These are phyloP conservation scores for Blomia tropicalis DNA, from an alignment of 2,888 invertebrate genomes.

Conservation along the genomic window DNA sequence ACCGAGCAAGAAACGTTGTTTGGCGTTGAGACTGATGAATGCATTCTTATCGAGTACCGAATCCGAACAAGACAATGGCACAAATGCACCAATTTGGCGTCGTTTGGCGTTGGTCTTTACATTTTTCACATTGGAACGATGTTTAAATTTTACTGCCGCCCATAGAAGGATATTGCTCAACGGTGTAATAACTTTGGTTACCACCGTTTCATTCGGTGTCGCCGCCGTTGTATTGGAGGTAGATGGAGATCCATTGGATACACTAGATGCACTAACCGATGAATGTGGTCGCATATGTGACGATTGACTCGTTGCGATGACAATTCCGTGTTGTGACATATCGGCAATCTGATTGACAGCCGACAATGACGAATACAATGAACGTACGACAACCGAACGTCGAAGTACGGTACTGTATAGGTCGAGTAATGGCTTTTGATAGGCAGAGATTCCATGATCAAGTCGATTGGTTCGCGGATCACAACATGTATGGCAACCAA, in stretches of 20 bases:
- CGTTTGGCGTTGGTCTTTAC: conserved; percentile 23
- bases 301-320: conserved; percentile 26
- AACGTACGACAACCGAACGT: conserved; percentile 31
- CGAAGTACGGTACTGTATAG: conserved; percentile 27
- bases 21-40: conserved; percentile 26
- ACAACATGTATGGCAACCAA: conserved; percentile 26
- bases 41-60: conserved; percentile 28
- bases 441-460: conserved; percentile 26
- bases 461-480: conserved; percentile 24
- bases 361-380: conserved; percentile 28
- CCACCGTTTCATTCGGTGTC: conserved; percentile 18
- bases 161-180: conserved; percentile 29
- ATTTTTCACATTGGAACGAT: not conserved
- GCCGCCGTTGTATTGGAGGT: not conserved
- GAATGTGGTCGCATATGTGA: not conserved
- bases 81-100: conserved; percentile 28
- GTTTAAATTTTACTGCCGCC: conserved; percentile 28
- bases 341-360: conserved; percentile 28
- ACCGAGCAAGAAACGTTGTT: conserved; percentile 28
- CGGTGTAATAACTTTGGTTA: conserved; percentile 30
- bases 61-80: conserved; percentile 29
- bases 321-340: conserved; percentile 28
- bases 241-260: not conserved
- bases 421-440: conserved; percentile 29
- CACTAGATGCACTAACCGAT: not conserved